Evolutionary conservation across 2,113 vertebrate genomes (phyloP), one percentile per base, ranked within the genome.

Genomic region (Probosciger aterrimus): DNA sequence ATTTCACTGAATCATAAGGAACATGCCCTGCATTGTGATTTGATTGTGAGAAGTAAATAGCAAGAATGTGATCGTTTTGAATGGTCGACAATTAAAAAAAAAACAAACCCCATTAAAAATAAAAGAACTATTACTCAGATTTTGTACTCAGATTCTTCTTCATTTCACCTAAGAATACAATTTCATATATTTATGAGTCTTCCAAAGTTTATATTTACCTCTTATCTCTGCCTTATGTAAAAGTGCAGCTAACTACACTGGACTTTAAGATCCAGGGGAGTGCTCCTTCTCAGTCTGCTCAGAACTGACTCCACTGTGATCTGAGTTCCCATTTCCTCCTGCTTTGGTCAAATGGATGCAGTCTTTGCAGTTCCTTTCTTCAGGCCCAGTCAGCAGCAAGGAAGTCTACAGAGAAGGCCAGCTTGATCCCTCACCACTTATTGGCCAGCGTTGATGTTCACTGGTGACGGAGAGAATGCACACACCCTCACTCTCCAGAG

Each of bases 261-360:
- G n/a, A 19, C 27, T 69, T 88, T 35, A 68, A 14, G 31, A 31
- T n/a, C 14, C 14, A 59, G 20, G 17, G 50, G 5, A 65, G 8
- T 41, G 12, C 25, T 60, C 2, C 30, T n/a, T 69, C 41, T 16
- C 16, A 39, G 33, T 9, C 30, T 50, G 27, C 20, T 59, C 68
- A 41, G 35, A 68, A 47, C 12, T 46, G 43, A 8, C 18, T 53
- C 14, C 11, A 9, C 20, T 4, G 4, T 0, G 0, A 22, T 70
- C 5, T 1, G 27, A 39, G 44, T 3, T 86, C 25, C 14, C 1
- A 0, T 15, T 11, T 92, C 73, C 20, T 84, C 6, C 43, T 83
- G 25, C 35, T 25, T 80, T 41, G 14, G 12, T 17, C 31, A 44
- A 24, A 35, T 7, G 18, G n/a, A 20, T 47, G 53, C 35, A 64